Evolutionary conservation across 2,888 invertebrate species (phyloP), one percentile per base, ranked within the genome.

Genomic region (Zelleria hepariella): DNA sequence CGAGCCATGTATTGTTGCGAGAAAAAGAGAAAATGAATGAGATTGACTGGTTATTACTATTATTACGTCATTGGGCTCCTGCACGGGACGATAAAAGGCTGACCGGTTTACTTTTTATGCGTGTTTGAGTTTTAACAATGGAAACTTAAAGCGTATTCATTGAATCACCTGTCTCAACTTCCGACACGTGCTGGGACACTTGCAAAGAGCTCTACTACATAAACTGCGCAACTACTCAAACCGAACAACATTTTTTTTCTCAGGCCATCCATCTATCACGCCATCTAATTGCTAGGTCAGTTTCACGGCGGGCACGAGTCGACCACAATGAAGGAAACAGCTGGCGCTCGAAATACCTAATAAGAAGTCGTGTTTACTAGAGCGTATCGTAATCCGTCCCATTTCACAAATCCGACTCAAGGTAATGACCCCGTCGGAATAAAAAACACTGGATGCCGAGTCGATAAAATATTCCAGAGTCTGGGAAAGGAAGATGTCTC

Each of bases 81-180:
- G 84, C 75, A 77, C 78, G 78, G 74, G 75, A 73, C 86, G 81
- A 82, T 83, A 82, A 84, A 84, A 82, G 82, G 77, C 78, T 82
- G 86, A 84, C 87, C 86, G 86, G 86, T 86, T 86, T 77, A 78
- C 80, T 86, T 88, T 86, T 86, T 86, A 77, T 85, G 72, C 73
- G 73, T 74, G 77, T 77, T 78, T 72, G 76, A 76, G 79, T 78
- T 80, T 78, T 78, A 83, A 87, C 87, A 86, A 87, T 86, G 82
- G 82, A 78, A 58, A 84, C 80, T 80, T 82, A 81, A 85, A 85
- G 73, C 73, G 78, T 82, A 82, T 86, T 84, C 82, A 81, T 78
- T 75, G 77, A 77, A 77, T 82, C 80, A 80, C 83, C 80, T 80
- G 83, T 80, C 78, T 71, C 74, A 71, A 73, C 71, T 71, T 70